Base-by-base conservation (phyloP, 2,888 invertebrate genomes). In the Saturnia pavonia region DNA sequence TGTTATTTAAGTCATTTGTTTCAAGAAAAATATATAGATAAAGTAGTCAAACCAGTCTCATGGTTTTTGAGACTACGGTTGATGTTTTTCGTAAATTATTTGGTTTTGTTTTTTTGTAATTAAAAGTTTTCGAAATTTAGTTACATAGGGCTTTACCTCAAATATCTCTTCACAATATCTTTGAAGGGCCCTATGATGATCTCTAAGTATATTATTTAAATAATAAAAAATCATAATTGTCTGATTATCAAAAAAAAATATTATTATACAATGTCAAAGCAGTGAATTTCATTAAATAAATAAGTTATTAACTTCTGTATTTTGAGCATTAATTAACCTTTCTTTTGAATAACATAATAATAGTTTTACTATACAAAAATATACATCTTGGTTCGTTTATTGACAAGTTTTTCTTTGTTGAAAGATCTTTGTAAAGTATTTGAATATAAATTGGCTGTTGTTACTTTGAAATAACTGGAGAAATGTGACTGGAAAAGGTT, bases 11-110 rank as follows among this genome's bases (percentile, higher is more conserved):
- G 27, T 14, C 16, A 60, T 60, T 57, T 60, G 14, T 27, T 27
- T 14, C 54, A 60, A 25, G 14, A 27, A 2, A 60, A 25, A 57
- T 57, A 25, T 11, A 57, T 25, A 57, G 25, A 11, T 25, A 25
- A 25, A 11, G 34, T 4, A 34, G 34, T 34, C 57, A 27, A 60
- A 60, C 27, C 57, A 12, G 27, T 12, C 27, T 60, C 73, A 69
- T 71, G 77, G 77, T 77, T 77, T 67, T 68, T 69, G 71, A 72
- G 72, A 76, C 69, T 70, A 60, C 9, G 25, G 25, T 76, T 77
- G 72, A 71, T 75, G 69, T 70, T 71, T 16, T 43, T 67, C 48
- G 22, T 14, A 68, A 63, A 45, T 60, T 68, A 60, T 70, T 70
- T 43, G 54, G 43, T 69, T 27, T 45, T 54, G 67, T 45, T 9